Evolutionary conservation across 2,113 vertebrate genomes (phyloP).

Genomic region (Bos javanicus): DNA sequence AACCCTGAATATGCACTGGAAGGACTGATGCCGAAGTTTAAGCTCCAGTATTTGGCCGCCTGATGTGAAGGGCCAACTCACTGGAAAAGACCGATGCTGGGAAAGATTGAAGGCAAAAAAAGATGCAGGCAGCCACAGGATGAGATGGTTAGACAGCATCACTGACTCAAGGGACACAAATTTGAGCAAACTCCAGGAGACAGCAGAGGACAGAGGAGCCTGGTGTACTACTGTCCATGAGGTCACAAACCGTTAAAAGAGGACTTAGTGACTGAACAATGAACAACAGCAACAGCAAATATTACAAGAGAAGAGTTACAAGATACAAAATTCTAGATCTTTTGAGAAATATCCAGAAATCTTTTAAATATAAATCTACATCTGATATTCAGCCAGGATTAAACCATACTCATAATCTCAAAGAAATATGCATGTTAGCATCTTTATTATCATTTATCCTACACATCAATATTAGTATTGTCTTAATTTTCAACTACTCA

Average conservation of each 20-base stretch:
- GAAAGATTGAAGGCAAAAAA: background rate
- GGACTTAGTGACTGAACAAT: background rate
- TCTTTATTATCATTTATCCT: background rate
- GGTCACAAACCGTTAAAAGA: background rate
- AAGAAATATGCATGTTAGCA: background rate
- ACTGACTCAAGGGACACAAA: background rate
- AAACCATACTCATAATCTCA: background rate
- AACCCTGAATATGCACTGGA: background rate
- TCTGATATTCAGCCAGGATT: background rate
- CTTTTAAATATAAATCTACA: background rate
- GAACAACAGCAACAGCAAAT: background rate
- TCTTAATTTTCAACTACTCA: background rate
- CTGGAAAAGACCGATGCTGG: background rate
- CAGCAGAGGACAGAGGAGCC: background rate
- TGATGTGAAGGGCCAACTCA: background rate
- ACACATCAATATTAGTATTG: background rate
- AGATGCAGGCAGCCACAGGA: background rate
- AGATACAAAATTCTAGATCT: background rate
- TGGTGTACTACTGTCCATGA: background rate
- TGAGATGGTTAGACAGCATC: background rate
- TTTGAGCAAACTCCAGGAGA: background rate
- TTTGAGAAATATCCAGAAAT: conserved; percentile 17
- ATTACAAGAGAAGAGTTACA: background rate
- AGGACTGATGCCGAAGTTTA: background rate
- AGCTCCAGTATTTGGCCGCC: background rate